Evolutionary conservation across 2,888 invertebrate genomes (phyloP).

Genomic region (Oligia fasciuncula): DNA sequence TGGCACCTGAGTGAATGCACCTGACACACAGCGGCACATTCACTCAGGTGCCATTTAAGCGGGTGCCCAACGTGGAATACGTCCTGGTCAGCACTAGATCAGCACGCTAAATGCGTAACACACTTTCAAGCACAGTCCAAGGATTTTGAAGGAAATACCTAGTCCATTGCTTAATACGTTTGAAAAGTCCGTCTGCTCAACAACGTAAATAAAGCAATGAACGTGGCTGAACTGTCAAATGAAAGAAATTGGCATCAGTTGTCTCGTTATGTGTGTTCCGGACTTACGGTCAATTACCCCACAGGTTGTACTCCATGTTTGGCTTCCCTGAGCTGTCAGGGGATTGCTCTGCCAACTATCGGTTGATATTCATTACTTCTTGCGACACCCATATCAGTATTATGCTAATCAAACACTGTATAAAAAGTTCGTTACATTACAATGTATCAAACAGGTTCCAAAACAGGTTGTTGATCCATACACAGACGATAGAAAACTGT

Average conservation of each 20-base stretch:
- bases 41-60: too few species aligned
- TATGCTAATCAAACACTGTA: slow-evolving; percentile 17
- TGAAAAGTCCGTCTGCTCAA: neutral
- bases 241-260: neutral
- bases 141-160: neutral
- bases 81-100: neutral
- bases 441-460: slow-evolving; percentile 39
- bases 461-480: slow-evolving; percentile 31
- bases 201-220: neutral
- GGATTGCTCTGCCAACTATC: neutral
- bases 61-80: too few species aligned
- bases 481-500: slow-evolving; percentile 46
- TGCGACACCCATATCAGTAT: slow-evolving; percentile 13
- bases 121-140: neutral
- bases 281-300: neutral
- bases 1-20: too few species aligned
- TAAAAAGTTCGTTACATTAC: slow-evolving; percentile 44
- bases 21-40: too few species aligned
- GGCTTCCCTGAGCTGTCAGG: neutral
- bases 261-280: neutral
- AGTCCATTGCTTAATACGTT: neutral
- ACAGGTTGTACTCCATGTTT: neutral
- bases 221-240: neutral
- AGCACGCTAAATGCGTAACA: neutral
- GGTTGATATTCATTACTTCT: slow-evolving; percentile 2